Conservation (phyloP, 2,888 invertebrate species). For the Petrolisthes cinctipes region DNA sequence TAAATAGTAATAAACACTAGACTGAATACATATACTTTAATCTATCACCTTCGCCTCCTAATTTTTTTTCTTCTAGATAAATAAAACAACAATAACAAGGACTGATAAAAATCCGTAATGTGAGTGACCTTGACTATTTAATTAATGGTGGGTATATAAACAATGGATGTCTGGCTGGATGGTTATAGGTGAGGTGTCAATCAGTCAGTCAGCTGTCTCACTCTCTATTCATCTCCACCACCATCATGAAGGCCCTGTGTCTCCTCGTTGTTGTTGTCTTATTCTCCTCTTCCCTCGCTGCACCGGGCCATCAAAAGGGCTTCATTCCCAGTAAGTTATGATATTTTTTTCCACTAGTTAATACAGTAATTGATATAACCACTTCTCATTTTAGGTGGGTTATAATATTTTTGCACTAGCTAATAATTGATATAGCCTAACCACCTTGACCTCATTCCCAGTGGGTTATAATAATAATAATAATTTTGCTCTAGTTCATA, state of each 20-base stretch:
- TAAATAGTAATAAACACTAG: too few relatives aligned
- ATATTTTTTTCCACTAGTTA: neutral
- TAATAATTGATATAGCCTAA: too few relatives aligned
- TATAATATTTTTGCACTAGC: too few relatives aligned
- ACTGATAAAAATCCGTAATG: neutral
- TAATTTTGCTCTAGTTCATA: too few relatives aligned
- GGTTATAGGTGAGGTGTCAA: neutral
- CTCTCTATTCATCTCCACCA: neutral
- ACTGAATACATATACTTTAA: too few relatives aligned
- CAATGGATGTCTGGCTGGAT: neutral
- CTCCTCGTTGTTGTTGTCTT: neutral
- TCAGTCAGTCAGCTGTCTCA: neutral
- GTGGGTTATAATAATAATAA: too few relatives aligned
- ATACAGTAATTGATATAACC: too few relatives aligned
- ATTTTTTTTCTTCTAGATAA: too few relatives aligned
- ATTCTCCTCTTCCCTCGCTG: neutral
- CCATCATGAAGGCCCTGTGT: neutral
- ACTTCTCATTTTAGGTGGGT: too few relatives aligned
- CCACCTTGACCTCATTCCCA: too few relatives aligned
- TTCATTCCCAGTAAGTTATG: neutral
- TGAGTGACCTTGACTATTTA: neutral
- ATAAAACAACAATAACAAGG: too few relatives aligned
- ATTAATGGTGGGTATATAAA: neutral
- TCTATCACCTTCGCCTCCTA: too few relatives aligned
- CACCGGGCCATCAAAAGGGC: neutral